Evolutionary conservation across 2,113 vertebrate species (phyloP), one percentile per base, ranked within the genome.

Genomic region (Amphiprion ocellaris): DNA sequence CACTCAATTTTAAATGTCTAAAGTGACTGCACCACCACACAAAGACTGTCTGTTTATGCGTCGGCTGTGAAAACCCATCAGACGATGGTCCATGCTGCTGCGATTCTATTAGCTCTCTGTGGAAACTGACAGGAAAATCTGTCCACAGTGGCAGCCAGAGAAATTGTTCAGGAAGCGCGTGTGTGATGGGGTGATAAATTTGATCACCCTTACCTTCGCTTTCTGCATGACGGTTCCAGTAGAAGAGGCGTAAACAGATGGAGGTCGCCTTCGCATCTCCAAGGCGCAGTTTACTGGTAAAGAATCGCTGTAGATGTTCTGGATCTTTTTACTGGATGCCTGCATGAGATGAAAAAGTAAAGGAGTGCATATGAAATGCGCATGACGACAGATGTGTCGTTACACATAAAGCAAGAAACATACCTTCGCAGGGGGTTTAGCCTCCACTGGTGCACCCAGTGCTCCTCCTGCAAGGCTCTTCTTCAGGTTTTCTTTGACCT

Each of bases 221-320:
- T 98, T 99, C 90, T 96, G 95, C 89, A 99, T 96, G 92, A 99
- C 98, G 0, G 95, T 97, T 46, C 98, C 97, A 71, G 95, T 94
- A 70, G 91, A 92, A 12, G 95, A 94, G 16, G 96, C 94, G 46
- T 95, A 93, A 21, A 98, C 95, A 82, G 97, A 97, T 0, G 95
- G 96, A 7, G 96, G 96, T 19, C 97, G 96, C 71, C 96, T 96
- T 55, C 96, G 95, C 88, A 98, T 88, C 92, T 99, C 98, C 0
- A 94, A 92, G 9, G 97, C 96, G 85, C 96, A 97, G 84, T 98
- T 98, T 53, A 99, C 96, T 0, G 98, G 96, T 49, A 97, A 76
- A 30, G 95, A 93, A 33, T 99, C 97, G 0, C 90, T 69, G 46
- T 94, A 86, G 83, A 92, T 87, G 8, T 93, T 92, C 74, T 89